Evolutionary conservation across 2,888 invertebrate genomes (phyloP).

Genomic region (Hesperia comma): DNA sequence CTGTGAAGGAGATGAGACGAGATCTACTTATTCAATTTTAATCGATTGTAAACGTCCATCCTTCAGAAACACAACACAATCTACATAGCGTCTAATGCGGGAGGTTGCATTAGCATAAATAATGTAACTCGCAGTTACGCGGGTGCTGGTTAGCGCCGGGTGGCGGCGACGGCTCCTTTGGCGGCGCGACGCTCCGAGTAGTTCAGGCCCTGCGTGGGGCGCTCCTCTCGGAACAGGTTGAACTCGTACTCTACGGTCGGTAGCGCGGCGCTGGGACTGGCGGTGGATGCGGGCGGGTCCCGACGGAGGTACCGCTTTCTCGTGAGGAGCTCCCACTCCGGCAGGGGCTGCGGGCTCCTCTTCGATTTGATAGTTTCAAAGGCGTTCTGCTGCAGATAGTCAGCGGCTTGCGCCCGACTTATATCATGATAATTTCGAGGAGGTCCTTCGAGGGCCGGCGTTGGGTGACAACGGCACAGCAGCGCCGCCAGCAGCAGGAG

Average conservation of each 20-base stretch:
- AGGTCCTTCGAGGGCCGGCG: neutral
- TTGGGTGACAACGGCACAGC: neutral
- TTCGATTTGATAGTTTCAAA: neutral
- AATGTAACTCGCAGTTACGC: neutral
- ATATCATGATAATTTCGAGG: too few species aligned
- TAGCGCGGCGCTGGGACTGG: neutral
- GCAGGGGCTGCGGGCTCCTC: neutral
- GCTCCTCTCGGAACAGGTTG: slow-evolving; percentile 19
- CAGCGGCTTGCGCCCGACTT: neutral
- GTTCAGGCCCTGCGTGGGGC: slow-evolving; percentile 9
- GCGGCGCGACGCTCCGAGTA: neutral
- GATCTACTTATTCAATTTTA: too few species aligned
- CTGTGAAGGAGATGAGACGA: too few species aligned
- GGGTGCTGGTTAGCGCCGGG: slow-evolving; percentile 7
- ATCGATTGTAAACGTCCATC: too few species aligned
- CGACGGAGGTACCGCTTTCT: slow-evolving; percentile 15
- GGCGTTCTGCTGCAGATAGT: neutral
- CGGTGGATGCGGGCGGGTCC: neutral
- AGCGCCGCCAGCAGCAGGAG: slow-evolving; percentile 9
- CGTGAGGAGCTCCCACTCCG: neutral
- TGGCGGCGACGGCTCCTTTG: neutral
- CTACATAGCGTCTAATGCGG: too few species aligned
- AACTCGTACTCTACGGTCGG: slow-evolving; percentile 22
- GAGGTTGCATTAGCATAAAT: too few species aligned
- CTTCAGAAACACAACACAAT: too few species aligned